A percentile compares a stretch with the other conserved stretches of the same genome.
These are phyloP conservation scores for Conus canariensis DNA, from an alignment of 2,888 invertebrate species.

Conservation along the genomic window DNA sequence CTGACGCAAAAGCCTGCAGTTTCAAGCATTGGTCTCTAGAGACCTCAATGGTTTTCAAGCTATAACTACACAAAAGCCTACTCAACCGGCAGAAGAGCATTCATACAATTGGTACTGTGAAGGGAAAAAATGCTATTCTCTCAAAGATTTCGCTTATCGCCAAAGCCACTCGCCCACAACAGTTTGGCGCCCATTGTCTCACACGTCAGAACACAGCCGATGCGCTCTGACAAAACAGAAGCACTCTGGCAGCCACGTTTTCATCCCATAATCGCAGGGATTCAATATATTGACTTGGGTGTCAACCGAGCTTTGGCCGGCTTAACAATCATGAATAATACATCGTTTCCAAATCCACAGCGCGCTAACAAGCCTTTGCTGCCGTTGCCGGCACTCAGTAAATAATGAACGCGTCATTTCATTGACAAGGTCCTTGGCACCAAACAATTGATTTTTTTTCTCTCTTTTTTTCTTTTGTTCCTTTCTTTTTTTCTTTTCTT, in stretches of 20 bases:
- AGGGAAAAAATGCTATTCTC: no score
- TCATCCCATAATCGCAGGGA: neutral
- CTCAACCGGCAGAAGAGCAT: no score
- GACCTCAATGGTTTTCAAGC: no score
- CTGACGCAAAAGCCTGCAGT: no score
- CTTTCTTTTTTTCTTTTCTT: neutral
- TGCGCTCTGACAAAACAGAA: neutral
- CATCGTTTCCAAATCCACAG: neutral
- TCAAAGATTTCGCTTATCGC: neutral
- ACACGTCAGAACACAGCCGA: neutral
- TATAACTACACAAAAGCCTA: no score
- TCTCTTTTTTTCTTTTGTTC: no score
- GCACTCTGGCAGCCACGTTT: neutral
- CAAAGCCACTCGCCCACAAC: neutral
- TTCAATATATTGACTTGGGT: constrained; percentile 19
- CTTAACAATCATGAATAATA: neutral
- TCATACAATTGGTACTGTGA: no score
- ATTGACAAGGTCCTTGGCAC: no score
- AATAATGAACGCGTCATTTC: neutral
- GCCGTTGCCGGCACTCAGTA: neutral
- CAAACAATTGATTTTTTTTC: no score
- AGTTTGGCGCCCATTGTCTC: neutral
- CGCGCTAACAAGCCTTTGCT: neutral
- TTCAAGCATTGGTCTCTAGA: no score
- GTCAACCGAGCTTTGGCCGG: neutral